Conservation (phyloP, 2,888 invertebrate species). For the Buathra laborator region DNA sequence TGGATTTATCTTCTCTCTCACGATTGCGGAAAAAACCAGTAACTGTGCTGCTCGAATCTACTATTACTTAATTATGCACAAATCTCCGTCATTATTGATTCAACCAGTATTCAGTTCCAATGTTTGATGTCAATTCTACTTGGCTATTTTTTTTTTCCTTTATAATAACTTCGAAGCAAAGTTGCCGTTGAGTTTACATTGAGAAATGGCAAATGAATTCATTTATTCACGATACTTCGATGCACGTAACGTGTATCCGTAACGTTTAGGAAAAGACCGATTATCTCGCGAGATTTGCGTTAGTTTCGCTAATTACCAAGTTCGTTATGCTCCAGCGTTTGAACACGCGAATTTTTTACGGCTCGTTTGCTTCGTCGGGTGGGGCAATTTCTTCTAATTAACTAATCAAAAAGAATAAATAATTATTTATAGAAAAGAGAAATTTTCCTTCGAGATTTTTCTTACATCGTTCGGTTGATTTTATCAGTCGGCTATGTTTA, state of each 20-base stretch:
- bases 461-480: background rate
- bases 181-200: background rate
- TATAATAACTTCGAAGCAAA: background rate
- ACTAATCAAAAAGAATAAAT: background rate
- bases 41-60: background rate
- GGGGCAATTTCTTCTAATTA: background rate
- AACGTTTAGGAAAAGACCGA: background rate
- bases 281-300: background rate
- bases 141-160: background rate
- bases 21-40: background rate
- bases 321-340: conserved; percentile 32
- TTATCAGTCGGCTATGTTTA: background rate
- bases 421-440: background rate
- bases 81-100: background rate
- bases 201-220: background rate
- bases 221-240: background rate
- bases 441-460: background rate
- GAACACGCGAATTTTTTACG: conserved; percentile 11
- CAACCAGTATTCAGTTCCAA: background rate
- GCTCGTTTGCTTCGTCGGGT: conserved; percentile 31
- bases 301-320: conserved; percentile 44
- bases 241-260: background rate
- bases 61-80: background rate
- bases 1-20: background rate
- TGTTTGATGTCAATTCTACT: background rate